Percentiles rank a stretch among this genome's conserved stretches.
These are phyloP conservation scores for Aulostomus chinensis DNA, from an alignment of 2,797 vertebrate species.

Conservation along the genomic window DNA sequence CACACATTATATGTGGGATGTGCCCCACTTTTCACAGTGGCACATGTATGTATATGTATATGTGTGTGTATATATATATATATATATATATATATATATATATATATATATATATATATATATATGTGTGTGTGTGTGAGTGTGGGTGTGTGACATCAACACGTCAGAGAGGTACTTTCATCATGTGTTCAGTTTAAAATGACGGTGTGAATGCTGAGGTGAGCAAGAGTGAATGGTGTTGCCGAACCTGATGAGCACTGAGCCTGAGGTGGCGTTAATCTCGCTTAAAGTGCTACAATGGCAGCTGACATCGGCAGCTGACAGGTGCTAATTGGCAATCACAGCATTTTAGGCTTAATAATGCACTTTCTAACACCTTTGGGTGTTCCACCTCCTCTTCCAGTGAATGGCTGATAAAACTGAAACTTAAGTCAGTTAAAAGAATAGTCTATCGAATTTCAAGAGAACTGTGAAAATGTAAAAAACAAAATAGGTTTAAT, in stretches of 20 bases:
- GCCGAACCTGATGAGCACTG: conserved; percentile 34
- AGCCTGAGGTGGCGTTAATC: conserved; percentile 46
- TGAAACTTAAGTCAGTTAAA: no score
- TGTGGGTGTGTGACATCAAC: conserved; percentile 57
- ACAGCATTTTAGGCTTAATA: conserved; percentile 33
- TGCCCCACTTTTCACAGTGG: conserved; percentile 59
- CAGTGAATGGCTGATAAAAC: no score
- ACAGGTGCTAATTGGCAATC: conserved; percentile 70
- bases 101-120: no score
- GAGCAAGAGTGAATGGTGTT: conserved; percentile 37
- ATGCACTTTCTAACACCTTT: conserved; percentile 38
- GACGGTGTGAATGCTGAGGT: conserved; percentile 43
- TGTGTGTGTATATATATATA: no score
- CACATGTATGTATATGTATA: conserved; percentile 25
- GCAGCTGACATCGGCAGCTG: conserved; percentile 29
- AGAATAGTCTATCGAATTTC: no score
- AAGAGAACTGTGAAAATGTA: no score
- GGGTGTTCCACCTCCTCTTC: not conserved
- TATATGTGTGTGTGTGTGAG: no score
- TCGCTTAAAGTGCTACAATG: no score
- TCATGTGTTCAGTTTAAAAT: conserved; percentile 29
- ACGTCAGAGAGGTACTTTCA: conserved; percentile 47
- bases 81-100: no score
- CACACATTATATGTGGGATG: conserved; percentile 38
- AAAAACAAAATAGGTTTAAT: no score